Evolutionary conservation across 2,113 vertebrate species (phyloP).

Genomic region (Tapirus terrestris): DNA sequence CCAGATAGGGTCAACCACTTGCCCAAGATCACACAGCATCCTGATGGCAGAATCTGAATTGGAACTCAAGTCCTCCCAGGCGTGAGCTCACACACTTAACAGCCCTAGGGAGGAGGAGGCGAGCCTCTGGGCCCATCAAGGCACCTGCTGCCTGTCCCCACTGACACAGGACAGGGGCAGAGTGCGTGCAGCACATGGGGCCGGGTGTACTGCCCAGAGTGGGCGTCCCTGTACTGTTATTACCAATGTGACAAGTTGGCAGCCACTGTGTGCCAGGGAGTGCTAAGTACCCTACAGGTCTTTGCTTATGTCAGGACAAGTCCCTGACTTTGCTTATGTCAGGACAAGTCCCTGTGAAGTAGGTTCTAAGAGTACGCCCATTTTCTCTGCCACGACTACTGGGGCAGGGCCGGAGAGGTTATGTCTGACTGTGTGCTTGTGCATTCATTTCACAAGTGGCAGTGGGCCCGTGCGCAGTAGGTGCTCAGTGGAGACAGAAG

Average conservation of each 20-base stretch:
- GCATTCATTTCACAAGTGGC: rapidly evolving
- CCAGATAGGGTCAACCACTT: not conserved
- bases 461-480: rapidly evolving
- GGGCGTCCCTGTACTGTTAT: rapidly evolving
- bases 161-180: rapidly evolving
- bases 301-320: rapidly evolving
- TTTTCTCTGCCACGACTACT: rapidly evolving
- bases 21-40: not conserved
- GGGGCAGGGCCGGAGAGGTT: rapidly evolving
- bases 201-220: rapidly evolving
- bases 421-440: rapidly evolving
- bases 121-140: not conserved
- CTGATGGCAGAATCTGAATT: not conserved
- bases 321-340: rapidly evolving
- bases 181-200: rapidly evolving
- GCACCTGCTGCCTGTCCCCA: not conserved
- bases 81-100: rapidly evolving
- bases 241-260: rapidly evolving
- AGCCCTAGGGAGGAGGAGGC: too few relatives aligned
- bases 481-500: not conserved
- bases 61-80: not conserved
- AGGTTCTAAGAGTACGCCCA: rapidly evolving
- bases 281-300: rapidly evolving
- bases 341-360: too few relatives aligned
- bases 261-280: rapidly evolving